These are phyloP conservation scores for Cryptomyrus ogoouensis DNA, from an alignment of 2,113 vertebrate genomes.

Conservation along the genomic window DNA sequence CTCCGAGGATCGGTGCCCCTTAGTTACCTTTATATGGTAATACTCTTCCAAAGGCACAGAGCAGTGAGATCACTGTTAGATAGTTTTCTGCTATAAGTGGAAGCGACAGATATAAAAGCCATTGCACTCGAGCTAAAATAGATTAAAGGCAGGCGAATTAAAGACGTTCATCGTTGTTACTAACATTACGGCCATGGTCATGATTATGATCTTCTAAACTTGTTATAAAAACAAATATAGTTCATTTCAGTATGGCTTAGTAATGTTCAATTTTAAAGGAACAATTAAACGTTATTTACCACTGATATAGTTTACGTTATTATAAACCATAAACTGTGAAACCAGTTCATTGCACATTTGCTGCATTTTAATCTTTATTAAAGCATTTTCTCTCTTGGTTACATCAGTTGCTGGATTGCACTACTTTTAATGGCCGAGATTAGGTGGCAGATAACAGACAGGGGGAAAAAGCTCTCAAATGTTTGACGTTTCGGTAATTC, in stretches of 20 bases:
- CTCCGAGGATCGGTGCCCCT: background rate
- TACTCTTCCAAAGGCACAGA: background rate
- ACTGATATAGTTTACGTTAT: background rate
- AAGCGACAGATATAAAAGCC: background rate
- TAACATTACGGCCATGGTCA: background rate
- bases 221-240: background rate
- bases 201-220: background rate
- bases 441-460: background rate
- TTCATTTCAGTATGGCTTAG: background rate
- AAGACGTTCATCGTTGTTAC: background rate
- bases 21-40: background rate
- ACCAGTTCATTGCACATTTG: background rate
- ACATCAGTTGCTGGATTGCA: background rate
- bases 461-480: background rate
- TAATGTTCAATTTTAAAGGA: background rate
- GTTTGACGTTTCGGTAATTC: slow-evolving; percentile 16
- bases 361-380: slow-evolving; percentile 12
- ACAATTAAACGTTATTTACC: background rate
- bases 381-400: slow-evolving; percentile 11
- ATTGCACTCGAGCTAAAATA: background rate
- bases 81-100: background rate
- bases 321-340: background rate
- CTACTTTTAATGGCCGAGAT: slow-evolving; percentile 20
- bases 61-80: background rate
- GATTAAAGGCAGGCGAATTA: background rate